Conservation (phyloP, 2,888 invertebrate species). For the Kryphioiulus occultus region DNA sequence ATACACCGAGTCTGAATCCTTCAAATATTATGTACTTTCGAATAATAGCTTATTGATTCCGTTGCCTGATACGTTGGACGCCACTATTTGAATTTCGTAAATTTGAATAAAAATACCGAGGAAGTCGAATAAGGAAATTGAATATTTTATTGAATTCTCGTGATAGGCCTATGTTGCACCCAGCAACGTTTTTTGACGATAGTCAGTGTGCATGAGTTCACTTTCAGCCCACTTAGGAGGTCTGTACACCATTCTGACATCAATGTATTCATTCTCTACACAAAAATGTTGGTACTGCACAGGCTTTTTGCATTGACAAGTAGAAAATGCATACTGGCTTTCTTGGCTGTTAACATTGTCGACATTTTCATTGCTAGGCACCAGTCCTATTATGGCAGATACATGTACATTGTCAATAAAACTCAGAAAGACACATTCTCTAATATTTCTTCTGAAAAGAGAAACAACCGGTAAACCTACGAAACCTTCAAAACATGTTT, state of each 20-base stretch:
- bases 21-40: not conserved
- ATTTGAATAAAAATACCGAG: conserved; percentile 7
- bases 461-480: too few relatives aligned
- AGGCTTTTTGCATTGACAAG: not conserved
- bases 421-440: too few relatives aligned
- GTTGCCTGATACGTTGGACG: not conserved
- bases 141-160: conserved; percentile 8
- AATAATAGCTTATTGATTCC: conserved; percentile 20
- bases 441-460: too few relatives aligned
- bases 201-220: conserved; percentile 7
- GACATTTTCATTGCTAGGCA: not conserved
- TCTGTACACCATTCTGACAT: not conserved
- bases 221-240: not conserved
- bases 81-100: conserved; percentile 15
- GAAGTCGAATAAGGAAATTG: conserved; percentile 30
- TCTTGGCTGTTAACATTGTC: not conserved
- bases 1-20: not conserved
- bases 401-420: too few relatives aligned
- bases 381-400: not conserved
- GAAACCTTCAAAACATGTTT: too few relatives aligned
- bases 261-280: not conserved
- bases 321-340: not conserved
- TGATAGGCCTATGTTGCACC: not conserved
- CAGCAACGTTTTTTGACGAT: not conserved
- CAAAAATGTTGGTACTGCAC: not conserved